phyloP scores from a whole-genome alignment of 2,113 vertebrate species.

The Danio rerio region DNA sequence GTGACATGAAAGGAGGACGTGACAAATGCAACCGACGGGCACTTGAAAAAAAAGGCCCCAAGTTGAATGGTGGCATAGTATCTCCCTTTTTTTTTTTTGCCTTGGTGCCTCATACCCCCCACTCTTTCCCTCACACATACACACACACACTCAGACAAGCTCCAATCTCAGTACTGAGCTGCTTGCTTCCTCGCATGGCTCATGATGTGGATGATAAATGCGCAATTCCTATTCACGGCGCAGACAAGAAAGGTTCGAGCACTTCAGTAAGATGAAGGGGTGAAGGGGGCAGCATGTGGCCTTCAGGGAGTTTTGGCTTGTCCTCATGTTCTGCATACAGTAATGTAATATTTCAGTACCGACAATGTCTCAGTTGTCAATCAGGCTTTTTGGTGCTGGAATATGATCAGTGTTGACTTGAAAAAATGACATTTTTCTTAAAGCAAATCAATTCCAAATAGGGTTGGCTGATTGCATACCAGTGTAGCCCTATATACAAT shows the following conservation, averaged over 20 bases:
- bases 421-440: too few relatives aligned
- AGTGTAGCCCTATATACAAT: too few relatives aligned
- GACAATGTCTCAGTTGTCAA: too few relatives aligned
- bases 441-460: too few relatives aligned
- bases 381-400: too few relatives aligned
- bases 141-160: slow-evolving; percentile 41
- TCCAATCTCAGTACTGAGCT: slow-evolving; percentile 51
- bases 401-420: too few relatives aligned
- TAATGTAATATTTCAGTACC: too few relatives aligned
- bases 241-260: slow-evolving; percentile 48
- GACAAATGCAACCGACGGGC: slow-evolving; percentile 76
- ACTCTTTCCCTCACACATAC: slow-evolving; percentile 40
- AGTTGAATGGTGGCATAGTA: slow-evolving; percentile 67
- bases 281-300: not conserved
- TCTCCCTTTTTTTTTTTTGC: slow-evolving; percentile 60
- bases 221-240: slow-evolving; percentile 57
- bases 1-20: slow-evolving; percentile 78
- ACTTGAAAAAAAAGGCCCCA: slow-evolving; percentile 63
- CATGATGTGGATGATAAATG: slow-evolving; percentile 63
- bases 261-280: slow-evolving; percentile 35
- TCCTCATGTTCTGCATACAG: not conserved
- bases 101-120: slow-evolving; percentile 43
- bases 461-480: too few relatives aligned
- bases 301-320: not conserved
- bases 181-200: slow-evolving; percentile 47